Conservation (phyloP, 2,113 vertebrate genomes). For the Aegotheles bennettii region DNA sequence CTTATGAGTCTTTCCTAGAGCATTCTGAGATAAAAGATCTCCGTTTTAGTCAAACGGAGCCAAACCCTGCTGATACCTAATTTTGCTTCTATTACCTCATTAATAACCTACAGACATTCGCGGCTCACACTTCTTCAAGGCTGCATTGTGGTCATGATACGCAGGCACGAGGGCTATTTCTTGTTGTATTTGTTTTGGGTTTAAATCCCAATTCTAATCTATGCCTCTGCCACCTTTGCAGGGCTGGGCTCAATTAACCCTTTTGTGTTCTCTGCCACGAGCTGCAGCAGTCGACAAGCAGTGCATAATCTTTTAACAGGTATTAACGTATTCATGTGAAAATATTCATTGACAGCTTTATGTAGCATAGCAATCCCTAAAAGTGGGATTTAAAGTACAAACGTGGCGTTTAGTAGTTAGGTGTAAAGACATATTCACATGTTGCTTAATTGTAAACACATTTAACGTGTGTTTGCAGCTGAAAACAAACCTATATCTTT, state of each 20-base stretch:
- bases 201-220: constrained; percentile 68
- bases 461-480: background rate
- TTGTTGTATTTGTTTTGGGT: constrained; percentile 61
- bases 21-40: constrained; percentile 49
- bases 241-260: constrained; percentile 83
- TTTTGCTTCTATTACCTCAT: constrained; percentile 60
- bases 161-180: background rate
- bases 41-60: constrained; percentile 41
- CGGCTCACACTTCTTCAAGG: constrained; percentile 48
- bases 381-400: background rate
- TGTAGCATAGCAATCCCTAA: background rate
- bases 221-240: constrained; percentile 77
- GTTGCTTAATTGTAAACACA: background rate
- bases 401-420: background rate
- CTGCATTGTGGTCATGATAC: background rate
- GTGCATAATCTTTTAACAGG: constrained; percentile 73
- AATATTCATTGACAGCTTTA: constrained; percentile 74
- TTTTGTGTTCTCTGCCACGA: constrained; percentile 74
- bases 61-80: constrained; percentile 57
- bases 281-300: constrained; percentile 70
- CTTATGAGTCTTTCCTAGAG: constrained; percentile 41
- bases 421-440: background rate
- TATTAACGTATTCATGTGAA: constrained; percentile 66
- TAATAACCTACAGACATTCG: constrained; percentile 45
- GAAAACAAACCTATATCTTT: background rate